Evolutionary conservation across 2,113 vertebrate species (phyloP).

Genomic region (Callospermophilus lateralis): DNA sequence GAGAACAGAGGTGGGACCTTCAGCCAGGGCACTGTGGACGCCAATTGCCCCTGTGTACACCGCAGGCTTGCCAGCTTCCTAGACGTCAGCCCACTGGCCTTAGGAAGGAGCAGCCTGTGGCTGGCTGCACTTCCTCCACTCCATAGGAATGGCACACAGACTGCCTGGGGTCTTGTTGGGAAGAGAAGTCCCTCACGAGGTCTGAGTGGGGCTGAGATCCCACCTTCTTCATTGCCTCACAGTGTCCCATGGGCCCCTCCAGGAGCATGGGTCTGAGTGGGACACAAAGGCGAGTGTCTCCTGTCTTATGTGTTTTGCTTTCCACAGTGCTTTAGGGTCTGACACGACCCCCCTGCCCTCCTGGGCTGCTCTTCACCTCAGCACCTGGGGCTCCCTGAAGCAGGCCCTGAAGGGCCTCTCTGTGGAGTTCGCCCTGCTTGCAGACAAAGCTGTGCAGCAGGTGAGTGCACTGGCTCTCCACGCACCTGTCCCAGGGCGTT

Average conservation of each 20-base stretch:
- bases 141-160: accelerated
- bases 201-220: too few relatives aligned
- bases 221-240: accelerated
- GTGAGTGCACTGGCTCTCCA: slow-evolving; percentile 81
- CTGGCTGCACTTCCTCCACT: accelerated
- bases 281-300: background rate
- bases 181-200: background rate
- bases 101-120: background rate
- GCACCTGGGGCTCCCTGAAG: slow-evolving; percentile 93
- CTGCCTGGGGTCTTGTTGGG: background rate
- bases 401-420: slow-evolving; percentile 96
- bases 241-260: background rate
- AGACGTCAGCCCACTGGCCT: too few relatives aligned
- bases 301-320: background rate
- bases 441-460: slow-evolving; percentile 97
- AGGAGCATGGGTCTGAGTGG: background rate
- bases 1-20: background rate
- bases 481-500: accelerated
- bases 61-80: too few relatives aligned
- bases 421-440: slow-evolving; percentile 94
- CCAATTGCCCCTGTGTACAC: background rate
- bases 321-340: slow-evolving; percentile 92
- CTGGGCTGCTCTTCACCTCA: slow-evolving; percentile 91
- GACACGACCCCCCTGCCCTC: slow-evolving; percentile 93
- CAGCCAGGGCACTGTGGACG: background rate